Percentiles rank a stretch among this genome's conserved stretches.
Evolutionary conservation across 1,140 invertebrate species (phyloP).

Genomic region (Aphis craccivora): DNA sequence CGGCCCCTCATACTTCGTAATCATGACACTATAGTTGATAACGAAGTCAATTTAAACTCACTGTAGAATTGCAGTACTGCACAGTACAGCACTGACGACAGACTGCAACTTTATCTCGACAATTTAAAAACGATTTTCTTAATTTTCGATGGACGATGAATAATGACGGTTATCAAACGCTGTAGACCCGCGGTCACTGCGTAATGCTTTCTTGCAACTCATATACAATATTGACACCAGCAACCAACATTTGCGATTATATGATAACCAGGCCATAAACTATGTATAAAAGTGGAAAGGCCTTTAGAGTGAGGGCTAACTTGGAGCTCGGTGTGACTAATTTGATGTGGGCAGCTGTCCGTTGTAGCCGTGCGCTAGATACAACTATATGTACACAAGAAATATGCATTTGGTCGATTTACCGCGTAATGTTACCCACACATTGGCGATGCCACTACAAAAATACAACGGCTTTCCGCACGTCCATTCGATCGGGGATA

Average conservation of each 20-base stretch:
- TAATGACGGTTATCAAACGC: background rate
- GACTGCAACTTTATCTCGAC: background rate
- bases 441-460: background rate
- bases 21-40: no score
- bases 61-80: no score
- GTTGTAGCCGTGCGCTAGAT: background rate
- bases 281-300: background rate
- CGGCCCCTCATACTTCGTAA: no score
- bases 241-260: background rate
- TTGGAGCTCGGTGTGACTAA: background rate
- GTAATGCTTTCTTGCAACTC: background rate
- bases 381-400: background rate
- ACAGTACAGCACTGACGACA: background rate
- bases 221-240: background rate
- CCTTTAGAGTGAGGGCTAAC: background rate
- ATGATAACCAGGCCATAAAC: background rate
- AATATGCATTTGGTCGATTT: background rate
- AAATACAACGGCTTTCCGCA: background rate
- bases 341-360: background rate
- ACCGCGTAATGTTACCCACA: background rate
- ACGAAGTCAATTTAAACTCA: no score
- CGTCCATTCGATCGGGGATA: background rate
- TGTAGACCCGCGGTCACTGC: background rate
- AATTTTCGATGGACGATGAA: background rate
- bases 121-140: background rate